Base-by-base conservation (phyloP, 2,888 invertebrate species). In the Campoplex nolae region DNA sequence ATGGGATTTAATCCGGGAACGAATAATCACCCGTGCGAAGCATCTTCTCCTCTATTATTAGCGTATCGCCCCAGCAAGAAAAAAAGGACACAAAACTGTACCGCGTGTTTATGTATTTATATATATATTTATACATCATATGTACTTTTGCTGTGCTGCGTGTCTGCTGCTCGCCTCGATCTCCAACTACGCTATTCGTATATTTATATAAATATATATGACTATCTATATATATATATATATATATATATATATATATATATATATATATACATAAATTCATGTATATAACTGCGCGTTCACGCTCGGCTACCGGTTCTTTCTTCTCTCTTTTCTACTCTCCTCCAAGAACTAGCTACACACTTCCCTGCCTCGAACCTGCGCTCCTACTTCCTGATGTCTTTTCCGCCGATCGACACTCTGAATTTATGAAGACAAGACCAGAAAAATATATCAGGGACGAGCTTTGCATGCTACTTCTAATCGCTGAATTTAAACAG, bases 31-130 rank as follows among this genome's bases (percentile, higher is more conserved):
- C 80, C 71, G 87, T 73, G 88, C 80, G 86, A 83, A 85, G 87
- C 83, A 88, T 83, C 89, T 89, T 82, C 89, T 89, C 88, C 89
- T 89, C 90, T 91, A 90, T 91, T 91, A 92, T 92, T 91, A 91
- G 91, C 86, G 88, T 88, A 89, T 85, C 58, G 58, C 28, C 11
- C 74, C 80, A 73, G 78, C 78, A 76, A 79, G 71, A 73, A 62
- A 82, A 58, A 70, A 78, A 48, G 68, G 68, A 23, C 42, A 65
- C 73, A 48, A 54, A 13, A 56, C 54, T 56, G 35, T 42, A 67
- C 48, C 62, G 65, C n/a, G 23, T 38, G 35, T 54, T 73, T 32
- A 56, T 77, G 32, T 45, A 65, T 65, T 13, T 68, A 68, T 78
- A 18, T 68, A 54, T 68, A 54, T 68, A 38, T 51, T 11, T 48